These are phyloP conservation scores for Uloborus diversus DNA, from an alignment of 1,140 invertebrate genomes.

Conservation along the genomic window DNA sequence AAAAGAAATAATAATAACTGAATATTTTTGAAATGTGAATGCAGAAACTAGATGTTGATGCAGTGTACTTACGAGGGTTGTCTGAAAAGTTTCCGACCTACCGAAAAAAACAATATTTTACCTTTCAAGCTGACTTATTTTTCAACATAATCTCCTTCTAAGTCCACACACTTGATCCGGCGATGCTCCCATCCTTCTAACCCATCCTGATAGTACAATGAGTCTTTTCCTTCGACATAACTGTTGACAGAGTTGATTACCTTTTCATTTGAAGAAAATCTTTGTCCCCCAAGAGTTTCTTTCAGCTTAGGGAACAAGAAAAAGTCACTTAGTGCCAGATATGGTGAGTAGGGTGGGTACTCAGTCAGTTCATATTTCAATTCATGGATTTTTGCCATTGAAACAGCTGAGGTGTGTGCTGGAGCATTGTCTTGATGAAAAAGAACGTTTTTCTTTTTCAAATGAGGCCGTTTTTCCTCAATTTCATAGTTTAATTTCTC, in stretches of 20 bases:
- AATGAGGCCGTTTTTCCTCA: not conserved
- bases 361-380: constrained; percentile 9
- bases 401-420: constrained; percentile 18
- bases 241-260: not conserved
- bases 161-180: not conserved
- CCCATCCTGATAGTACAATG: not conserved
- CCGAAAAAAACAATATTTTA: not conserved
- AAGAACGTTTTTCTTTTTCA: not conserved
- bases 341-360: constrained; percentile 51
- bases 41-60: not conserved
- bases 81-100: constrained; percentile 7
- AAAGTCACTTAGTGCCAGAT: constrained; percentile 64
- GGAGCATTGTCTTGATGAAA: constrained; percentile 41
- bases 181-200: not conserved
- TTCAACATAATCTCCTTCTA: constrained; percentile 10
- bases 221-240: not conserved
- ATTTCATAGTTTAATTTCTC: not conserved
- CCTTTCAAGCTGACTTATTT: not conserved
- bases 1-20: too few species aligned
- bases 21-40: too few species aligned
- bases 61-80: not conserved
- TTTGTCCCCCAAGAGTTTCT: constrained; percentile 16
- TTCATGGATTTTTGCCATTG: constrained; percentile 27
- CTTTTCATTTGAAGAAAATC: not conserved
- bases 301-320: constrained; percentile 61